These are phyloP conservation scores for Takifugu bimaculatus DNA, from an alignment of 2,113 vertebrate genomes.

Conservation along the genomic window DNA sequence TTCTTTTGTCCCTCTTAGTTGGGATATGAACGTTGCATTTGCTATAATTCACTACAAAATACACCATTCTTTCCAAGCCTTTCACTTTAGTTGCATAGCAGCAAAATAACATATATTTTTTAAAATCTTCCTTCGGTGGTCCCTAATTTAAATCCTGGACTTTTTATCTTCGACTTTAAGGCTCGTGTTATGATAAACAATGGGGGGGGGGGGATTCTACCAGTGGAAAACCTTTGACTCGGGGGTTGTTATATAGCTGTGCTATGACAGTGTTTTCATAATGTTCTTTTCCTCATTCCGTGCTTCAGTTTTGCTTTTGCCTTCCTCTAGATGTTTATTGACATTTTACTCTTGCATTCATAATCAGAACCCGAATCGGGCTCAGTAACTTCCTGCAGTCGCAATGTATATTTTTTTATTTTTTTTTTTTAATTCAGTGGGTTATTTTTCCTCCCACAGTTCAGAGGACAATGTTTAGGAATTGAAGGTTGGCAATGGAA, in stretches of 20 bases:
- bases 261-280: background rate
- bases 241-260: background rate
- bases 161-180: slow-evolving; percentile 3
- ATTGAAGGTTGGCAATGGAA: slow-evolving; percentile 82
- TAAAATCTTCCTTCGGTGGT: slow-evolving; percentile 7
- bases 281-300: background rate
- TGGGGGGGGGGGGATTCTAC: slow-evolving; percentile 7
- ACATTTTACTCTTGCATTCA: background rate
- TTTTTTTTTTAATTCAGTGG: background rate
- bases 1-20: slow-evolving; percentile 22
- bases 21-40: slow-evolving; percentile 32
- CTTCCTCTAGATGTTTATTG: background rate
- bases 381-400: background rate
- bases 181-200: slow-evolving; percentile 4
- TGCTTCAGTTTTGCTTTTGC: background rate
- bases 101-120: slow-evolving; percentile 5
- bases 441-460: slow-evolving; percentile 27
- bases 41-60: slow-evolving; percentile 27
- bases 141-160: background rate
- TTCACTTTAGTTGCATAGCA: slow-evolving; percentile 2
- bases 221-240: background rate
- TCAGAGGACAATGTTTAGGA: slow-evolving; percentile 64
- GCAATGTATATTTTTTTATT: background rate
- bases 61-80: slow-evolving; percentile 33
- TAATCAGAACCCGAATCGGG: background rate